These are phyloP conservation scores for Myotis daubentonii DNA, from an alignment of 2,797 vertebrate genomes.

Conservation along the genomic window DNA sequence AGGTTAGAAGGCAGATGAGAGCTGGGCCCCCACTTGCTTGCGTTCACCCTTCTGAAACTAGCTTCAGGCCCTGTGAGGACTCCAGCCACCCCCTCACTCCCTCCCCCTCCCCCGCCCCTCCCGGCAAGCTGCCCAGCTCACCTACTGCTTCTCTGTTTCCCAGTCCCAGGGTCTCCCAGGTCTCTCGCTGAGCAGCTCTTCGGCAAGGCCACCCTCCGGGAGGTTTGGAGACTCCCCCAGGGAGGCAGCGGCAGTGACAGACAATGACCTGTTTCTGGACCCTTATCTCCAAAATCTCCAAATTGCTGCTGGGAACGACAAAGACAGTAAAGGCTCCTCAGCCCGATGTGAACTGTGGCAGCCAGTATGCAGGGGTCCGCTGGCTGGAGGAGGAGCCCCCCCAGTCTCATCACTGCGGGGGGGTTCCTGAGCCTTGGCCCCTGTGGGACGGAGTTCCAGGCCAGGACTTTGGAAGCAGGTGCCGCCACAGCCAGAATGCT, in stretches of 20 bases:
- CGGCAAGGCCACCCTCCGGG: background rate
- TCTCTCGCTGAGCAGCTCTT: background rate
- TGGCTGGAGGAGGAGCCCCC: conserved; percentile 41
- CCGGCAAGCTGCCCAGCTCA: background rate
- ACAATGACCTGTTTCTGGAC: background rate
- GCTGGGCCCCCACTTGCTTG: background rate
- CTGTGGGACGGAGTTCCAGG: background rate
- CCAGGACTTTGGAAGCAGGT: background rate
- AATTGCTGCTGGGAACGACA: background rate
- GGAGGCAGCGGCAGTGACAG: background rate
- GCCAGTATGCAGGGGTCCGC: background rate
- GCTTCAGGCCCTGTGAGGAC: background rate
- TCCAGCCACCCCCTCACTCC: fast-evolving
- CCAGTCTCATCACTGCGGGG: background rate
- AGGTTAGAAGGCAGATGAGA: background rate
- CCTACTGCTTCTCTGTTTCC: background rate
- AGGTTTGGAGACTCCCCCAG: background rate
- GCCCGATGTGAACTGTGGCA: conserved; percentile 13
- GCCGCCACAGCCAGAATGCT: background rate
- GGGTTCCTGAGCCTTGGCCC: background rate
- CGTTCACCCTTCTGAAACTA: background rate
- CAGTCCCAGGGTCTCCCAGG: background rate
- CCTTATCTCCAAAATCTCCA: background rate
- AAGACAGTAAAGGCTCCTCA: background rate
- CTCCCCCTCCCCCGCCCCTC: too few species aligned